Percentiles rank a stretch among this genome's conserved stretches.
Evolutionary conservation across 2,797 vertebrate genomes (phyloP).

Genomic region (Mus caroli): DNA sequence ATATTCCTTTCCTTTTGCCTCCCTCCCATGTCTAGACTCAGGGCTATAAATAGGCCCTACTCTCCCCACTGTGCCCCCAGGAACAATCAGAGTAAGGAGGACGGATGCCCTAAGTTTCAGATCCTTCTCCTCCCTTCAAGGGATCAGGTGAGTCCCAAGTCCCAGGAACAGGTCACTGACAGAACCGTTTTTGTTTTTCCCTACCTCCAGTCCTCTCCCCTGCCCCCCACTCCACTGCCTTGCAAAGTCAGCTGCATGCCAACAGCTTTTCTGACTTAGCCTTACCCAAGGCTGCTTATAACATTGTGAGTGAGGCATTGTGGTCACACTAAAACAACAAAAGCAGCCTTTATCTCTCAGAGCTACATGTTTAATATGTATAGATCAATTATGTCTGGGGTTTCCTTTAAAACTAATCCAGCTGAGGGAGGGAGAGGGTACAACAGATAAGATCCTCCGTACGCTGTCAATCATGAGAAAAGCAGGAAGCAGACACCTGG

Average conservation of each 20-base stretch:
- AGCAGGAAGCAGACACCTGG: no score
- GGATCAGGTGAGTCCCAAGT: constrained; percentile 21
- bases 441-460: background rate
- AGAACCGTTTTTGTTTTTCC: background rate
- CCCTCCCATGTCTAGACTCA: constrained; percentile 58
- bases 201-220: background rate
- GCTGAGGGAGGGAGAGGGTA: background rate
- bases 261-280: constrained; percentile 57
- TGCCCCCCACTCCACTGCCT: background rate
- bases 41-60: constrained; percentile 44
- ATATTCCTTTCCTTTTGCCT: constrained; percentile 11
- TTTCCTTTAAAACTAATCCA: constrained; percentile 53
- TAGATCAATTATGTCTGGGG: background rate
- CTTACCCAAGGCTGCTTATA: background rate
- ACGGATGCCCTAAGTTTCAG: constrained; percentile 21
- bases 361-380: background rate
- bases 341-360: constrained; percentile 22
- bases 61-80: background rate
- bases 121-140: constrained; percentile 2
- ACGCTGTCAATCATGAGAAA: background rate
- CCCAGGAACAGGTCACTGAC: background rate
- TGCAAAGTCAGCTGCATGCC: background rate
- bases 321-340: constrained; percentile 30
- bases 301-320: constrained; percentile 14
- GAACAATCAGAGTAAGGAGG: constrained; percentile 59